Percentiles rank a stretch among this genome's conserved stretches.
Conservation (phyloP, 2,888 invertebrate species). For the Beris chalybata region DNA sequence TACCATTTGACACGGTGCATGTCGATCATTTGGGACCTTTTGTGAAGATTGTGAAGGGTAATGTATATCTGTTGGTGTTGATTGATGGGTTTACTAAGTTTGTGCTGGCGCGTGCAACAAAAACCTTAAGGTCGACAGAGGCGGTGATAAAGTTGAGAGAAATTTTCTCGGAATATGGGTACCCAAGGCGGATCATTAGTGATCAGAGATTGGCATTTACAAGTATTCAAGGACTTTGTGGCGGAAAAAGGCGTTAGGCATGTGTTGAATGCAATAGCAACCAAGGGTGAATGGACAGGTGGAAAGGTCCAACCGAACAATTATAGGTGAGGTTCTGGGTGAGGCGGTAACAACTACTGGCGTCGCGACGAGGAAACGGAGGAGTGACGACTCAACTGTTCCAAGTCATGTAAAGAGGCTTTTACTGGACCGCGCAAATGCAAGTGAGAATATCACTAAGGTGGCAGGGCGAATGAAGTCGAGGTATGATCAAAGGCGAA, state of each 20-base stretch:
- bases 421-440: neutral
- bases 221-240: conserved; percentile 17
- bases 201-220: conserved; percentile 25
- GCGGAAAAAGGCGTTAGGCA: neutral
- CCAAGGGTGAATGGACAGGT: too few species aligned
- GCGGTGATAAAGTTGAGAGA: conserved; percentile 16
- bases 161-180: conserved; percentile 27
- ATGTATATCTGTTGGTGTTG: conserved; percentile 24
- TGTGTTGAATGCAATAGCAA: too few species aligned
- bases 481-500: conserved; percentile 4
- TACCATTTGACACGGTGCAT: conserved; percentile 32
- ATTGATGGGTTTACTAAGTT: conserved; percentile 35
- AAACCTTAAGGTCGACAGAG: neutral
- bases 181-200: conserved; percentile 18
- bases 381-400: neutral
- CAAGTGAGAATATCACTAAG: neutral
- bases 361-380: too few species aligned
- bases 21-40: conserved; percentile 33
- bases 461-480: neutral
- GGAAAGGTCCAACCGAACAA: too few species aligned
- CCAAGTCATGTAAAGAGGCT: neutral
- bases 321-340: neutral
- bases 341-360: too few species aligned
- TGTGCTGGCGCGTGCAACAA: conserved; percentile 2
- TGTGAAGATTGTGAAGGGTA: conserved; percentile 13